Evolutionary conservation across 2,797 vertebrate species (phyloP).

Genomic region (Apogon talboti): DNA sequence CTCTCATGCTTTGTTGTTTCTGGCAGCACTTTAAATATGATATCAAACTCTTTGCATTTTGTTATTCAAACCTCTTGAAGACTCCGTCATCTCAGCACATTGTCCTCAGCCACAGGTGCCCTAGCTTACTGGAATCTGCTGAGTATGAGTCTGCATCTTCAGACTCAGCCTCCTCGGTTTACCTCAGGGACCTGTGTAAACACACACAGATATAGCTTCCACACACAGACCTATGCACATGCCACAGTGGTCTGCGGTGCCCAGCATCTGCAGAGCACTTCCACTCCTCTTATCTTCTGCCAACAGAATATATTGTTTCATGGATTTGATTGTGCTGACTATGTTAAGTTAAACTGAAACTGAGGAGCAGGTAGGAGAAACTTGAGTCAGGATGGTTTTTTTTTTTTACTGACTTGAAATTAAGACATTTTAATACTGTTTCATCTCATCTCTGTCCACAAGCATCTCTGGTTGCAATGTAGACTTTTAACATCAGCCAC

Average conservation of each 20-base stretch:
- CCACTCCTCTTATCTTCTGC: constrained; percentile 32
- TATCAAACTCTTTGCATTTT: constrained; percentile 22
- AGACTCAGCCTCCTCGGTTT: constrained; percentile 62
- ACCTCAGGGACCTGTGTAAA: constrained; percentile 48
- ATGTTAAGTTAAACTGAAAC: constrained; percentile 11
- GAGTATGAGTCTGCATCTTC: constrained; percentile 46
- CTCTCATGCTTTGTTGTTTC: constrained; percentile 23
- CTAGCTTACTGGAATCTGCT: constrained; percentile 59
- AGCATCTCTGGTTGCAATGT: constrained; percentile 1
- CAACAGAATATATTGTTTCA: constrained; percentile 22
- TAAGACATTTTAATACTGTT: neutral
- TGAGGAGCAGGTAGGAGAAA: constrained; percentile 1
- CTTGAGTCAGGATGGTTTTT: neutral
- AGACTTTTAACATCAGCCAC: neutral
- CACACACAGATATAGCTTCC: constrained; percentile 16
- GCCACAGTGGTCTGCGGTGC: constrained; percentile 8
- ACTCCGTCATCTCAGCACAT: constrained; percentile 44
- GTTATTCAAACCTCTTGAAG: constrained; percentile 44
- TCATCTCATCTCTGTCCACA: constrained; percentile 1
- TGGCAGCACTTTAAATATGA: constrained; percentile 22
- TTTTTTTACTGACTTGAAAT: constrained; percentile 23
- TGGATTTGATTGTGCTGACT: constrained; percentile 10
- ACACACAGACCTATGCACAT: constrained; percentile 15
- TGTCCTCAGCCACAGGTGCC: constrained; percentile 52
- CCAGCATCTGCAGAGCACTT: constrained; percentile 21